A percentile compares a stretch with the other conserved stretches of the same genome.
Conservation (phyloP, 2,888 invertebrate species). For the Dastarcus helophoroides region DNA sequence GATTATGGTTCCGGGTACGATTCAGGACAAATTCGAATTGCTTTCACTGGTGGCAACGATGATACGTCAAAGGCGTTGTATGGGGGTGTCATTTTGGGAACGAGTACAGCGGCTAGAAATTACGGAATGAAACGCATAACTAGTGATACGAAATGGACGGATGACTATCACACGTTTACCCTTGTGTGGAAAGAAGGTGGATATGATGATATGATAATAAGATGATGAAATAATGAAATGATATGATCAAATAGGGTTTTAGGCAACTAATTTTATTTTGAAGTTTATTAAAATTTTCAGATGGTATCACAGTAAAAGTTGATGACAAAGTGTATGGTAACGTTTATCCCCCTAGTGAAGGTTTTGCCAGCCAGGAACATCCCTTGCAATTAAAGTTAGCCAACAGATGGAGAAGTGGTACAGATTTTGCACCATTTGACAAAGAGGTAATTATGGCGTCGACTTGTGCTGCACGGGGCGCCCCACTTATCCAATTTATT, state of each 20-base stretch:
- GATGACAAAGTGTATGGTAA: constrained; percentile 42
- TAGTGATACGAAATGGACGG: constrained; percentile 31
- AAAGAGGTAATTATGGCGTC: constrained; percentile 43
- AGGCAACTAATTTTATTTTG: too few relatives aligned
- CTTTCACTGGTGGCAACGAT: constrained; percentile 54
- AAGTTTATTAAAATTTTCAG: too few relatives aligned
- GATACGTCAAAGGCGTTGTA: constrained; percentile 23
- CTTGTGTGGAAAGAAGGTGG: constrained; percentile 45
- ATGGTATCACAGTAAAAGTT: constrained; percentile 40
- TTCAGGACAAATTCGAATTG: constrained; percentile 63
- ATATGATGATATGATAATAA: too few relatives aligned
- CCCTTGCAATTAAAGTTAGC: constrained; percentile 32
- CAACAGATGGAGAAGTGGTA: constrained; percentile 46
- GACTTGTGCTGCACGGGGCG: too few relatives aligned
- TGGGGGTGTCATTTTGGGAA: constrained; percentile 30
- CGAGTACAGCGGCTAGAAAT: constrained; percentile 21
- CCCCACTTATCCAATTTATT: too few relatives aligned
- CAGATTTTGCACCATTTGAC: constrained; percentile 61
- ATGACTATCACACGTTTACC: constrained; percentile 45
- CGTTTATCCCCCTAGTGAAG: constrained; percentile 29
- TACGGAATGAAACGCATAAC: constrained; percentile 23
- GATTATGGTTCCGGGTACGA: constrained; percentile 50
- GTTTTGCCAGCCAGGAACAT: constrained; percentile 27
- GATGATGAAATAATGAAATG: too few relatives aligned
- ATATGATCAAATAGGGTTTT: too few relatives aligned